Percentiles rank a stretch among this genome's conserved stretches.
Evolutionary conservation across 2,888 invertebrate genomes (phyloP).

Genomic region (Mythimna lalbum): DNA sequence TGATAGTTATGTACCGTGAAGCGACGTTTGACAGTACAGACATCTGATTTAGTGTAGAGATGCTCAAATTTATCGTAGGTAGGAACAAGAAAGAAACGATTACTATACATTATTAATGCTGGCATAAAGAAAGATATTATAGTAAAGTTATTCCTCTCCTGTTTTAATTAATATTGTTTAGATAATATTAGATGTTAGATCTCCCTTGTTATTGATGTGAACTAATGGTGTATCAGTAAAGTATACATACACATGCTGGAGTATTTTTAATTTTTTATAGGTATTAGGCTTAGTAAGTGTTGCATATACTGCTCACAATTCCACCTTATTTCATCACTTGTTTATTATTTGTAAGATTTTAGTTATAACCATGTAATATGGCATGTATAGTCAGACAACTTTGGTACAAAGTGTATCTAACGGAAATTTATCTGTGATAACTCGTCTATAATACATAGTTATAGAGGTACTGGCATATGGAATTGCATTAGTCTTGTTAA

Average conservation of each 20-base stretch:
- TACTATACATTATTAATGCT: background rate
- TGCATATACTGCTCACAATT: constrained; percentile 17
- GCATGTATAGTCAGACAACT: constrained; percentile 9
- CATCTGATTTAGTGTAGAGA: background rate
- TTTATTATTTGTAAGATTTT: constrained; percentile 9
- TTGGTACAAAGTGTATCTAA: constrained; percentile 19
- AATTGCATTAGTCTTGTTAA: background rate
- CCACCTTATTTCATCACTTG: background rate
- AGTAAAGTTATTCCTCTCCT: background rate
- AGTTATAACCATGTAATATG: background rate
- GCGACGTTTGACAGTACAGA: background rate
- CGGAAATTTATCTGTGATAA: constrained; percentile 45
- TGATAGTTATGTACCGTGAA: background rate
- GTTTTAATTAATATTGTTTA: background rate
- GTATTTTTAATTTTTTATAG: constrained; percentile 1
- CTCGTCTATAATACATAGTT: constrained; percentile 8
- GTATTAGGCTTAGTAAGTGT: constrained; percentile 19
- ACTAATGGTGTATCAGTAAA: constrained; percentile 10
- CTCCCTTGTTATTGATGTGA: constrained; percentile 21
- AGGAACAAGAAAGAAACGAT: constrained; percentile 10
- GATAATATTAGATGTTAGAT: background rate
- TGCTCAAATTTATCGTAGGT: constrained; percentile 5
- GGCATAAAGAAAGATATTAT: background rate
- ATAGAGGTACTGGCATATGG: background rate
- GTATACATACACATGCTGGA: background rate